These are phyloP conservation scores for Upupa epops DNA, from an alignment of 2,113 vertebrate genomes.

Conservation along the genomic window DNA sequence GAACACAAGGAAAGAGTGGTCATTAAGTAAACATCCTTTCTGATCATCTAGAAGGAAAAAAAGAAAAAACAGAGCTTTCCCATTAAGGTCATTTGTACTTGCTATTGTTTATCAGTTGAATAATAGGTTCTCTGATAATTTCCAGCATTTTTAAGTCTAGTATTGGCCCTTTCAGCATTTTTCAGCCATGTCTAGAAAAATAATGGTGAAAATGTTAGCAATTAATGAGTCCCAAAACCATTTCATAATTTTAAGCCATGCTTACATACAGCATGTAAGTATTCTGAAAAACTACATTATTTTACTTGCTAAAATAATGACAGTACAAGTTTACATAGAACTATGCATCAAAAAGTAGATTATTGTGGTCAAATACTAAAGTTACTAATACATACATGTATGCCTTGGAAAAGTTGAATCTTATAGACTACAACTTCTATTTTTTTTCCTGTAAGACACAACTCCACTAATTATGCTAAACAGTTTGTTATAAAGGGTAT, in stretches of 20 bases:
- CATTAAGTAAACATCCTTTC: conserved; percentile 76
- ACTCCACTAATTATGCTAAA: conserved; percentile 66
- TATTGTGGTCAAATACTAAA: conserved; percentile 31
- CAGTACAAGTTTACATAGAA: not conserved
- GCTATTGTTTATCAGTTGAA: conserved; percentile 61
- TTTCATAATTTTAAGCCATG: conserved; percentile 34
- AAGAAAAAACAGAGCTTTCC: conserved; percentile 64
- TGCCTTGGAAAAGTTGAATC: conserved; percentile 32
- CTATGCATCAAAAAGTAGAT: conserved; percentile 37
- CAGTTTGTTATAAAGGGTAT: conserved; percentile 56
- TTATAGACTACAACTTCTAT: conserved; percentile 37
- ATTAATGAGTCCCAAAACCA: conserved; percentile 78
- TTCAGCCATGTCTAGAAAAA: conserved; percentile 67
- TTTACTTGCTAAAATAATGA: conserved; percentile 29
- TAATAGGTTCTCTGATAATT: conserved; percentile 38
- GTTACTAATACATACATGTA: conserved; percentile 26
- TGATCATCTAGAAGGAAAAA: conserved; percentile 66
- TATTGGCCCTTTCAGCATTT: conserved; percentile 53
- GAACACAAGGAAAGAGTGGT: conserved; percentile 34
- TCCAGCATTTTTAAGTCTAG: conserved; percentile 37
- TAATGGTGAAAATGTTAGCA: conserved; percentile 63
- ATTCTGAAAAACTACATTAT: conserved; percentile 5
- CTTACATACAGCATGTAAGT: not conserved
- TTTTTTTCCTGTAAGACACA: conserved; percentile 34
- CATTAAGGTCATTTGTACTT: conserved; percentile 72